Conservation (phyloP, 2,113 vertebrate species). For the Pituophis catenifer region DNA sequence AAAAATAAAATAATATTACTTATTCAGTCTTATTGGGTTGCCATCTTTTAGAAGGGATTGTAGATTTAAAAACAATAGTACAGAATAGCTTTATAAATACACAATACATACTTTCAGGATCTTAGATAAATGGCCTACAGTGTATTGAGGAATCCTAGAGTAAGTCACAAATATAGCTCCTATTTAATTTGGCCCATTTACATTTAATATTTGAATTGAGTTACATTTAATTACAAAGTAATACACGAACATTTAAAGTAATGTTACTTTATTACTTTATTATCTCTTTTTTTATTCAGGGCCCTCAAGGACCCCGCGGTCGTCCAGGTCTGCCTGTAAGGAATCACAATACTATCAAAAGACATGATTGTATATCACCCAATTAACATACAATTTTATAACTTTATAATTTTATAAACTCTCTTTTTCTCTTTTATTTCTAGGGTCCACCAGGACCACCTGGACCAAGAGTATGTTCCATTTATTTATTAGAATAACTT, state of each 20-base stretch:
- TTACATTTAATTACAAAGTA: background rate
- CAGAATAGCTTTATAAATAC: background rate
- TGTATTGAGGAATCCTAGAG: background rate
- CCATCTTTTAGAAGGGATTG: background rate
- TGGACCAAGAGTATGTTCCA: conserved; percentile 82
- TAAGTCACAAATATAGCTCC: background rate
- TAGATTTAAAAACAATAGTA: background rate
- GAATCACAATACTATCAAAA: conserved; percentile 20
- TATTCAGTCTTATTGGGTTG: background rate
- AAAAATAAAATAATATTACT: background rate
- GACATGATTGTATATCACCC: background rate
- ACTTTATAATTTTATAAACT: background rate
- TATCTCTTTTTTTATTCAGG: conserved; percentile 72
- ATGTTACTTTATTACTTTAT: conserved; percentile 4
- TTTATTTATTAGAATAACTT: conserved; percentile 10
- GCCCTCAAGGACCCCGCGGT: conserved; percentile 86
- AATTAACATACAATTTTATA: background rate
- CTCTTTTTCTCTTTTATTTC: conserved; percentile 23
- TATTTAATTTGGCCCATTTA: background rate
- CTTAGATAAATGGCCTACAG: background rate
- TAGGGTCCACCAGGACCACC: conserved; percentile 88
- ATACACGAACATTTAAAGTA: background rate
- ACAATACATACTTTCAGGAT: background rate
- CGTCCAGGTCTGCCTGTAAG: conserved; percentile 88
- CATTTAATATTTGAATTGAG: background rate